Evolutionary conservation across 2,113 vertebrate species (phyloP).

Genomic region (Fregata magnificens): DNA sequence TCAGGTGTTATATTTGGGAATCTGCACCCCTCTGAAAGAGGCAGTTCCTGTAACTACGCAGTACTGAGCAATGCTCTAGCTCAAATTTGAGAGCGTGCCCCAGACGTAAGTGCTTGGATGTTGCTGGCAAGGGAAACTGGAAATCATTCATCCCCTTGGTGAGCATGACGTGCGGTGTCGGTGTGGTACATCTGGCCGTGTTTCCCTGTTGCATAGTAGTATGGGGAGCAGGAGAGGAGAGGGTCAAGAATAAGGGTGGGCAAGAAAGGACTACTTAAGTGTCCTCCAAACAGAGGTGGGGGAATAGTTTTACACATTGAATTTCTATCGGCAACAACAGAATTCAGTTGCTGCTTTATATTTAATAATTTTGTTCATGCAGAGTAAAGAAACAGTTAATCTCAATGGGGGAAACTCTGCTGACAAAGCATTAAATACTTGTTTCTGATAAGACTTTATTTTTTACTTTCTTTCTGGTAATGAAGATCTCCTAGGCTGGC

Average conservation of each 20-base stretch:
- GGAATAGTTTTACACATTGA: neutral
- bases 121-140: neutral
- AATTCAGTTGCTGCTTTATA: neutral
- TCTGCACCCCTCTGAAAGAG: neutral
- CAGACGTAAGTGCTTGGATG: neutral
- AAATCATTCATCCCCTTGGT: neutral
- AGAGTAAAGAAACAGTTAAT: neutral
- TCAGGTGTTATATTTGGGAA: neutral
- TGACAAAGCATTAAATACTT: neutral
- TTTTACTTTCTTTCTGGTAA: neutral
- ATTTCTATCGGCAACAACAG: neutral
- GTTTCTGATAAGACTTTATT: neutral
- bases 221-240: neutral
- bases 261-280: neutral
- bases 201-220: no score
- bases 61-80: neutral
- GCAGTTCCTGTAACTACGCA: neutral
- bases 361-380: neutral
- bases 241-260: no score
- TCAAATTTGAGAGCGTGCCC: accelerated
- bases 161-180: neutral
- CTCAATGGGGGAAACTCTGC: neutral
- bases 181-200: accelerated
- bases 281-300: no score
- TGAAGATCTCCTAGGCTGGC: neutral